Conservation (phyloP, 2,113 vertebrate genomes). For the Gambusia affinis region DNA sequence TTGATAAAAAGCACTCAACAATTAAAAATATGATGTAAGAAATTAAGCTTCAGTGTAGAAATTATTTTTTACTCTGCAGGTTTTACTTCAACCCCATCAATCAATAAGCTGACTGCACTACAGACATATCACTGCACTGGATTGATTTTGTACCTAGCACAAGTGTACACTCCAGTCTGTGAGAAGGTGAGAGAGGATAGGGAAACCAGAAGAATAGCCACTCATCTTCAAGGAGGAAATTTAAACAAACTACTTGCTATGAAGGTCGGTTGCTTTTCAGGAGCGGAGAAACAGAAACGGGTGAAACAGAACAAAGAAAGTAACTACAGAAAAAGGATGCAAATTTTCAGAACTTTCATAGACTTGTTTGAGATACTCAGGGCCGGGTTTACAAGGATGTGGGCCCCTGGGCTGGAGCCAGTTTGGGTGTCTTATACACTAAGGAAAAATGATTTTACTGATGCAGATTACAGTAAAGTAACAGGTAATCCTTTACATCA, state of each 20-base stretch:
- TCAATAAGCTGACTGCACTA: neutral
- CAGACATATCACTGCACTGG: neutral
- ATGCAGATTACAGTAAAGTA: too few relatives aligned
- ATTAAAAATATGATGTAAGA: too few relatives aligned
- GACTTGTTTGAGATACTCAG: neutral
- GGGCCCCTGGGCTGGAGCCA: too few relatives aligned
- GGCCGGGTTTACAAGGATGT: too few relatives aligned
- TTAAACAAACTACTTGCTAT: neutral
- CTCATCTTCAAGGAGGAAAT: neutral
- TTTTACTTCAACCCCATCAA: neutral
- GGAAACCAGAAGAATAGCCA: neutral
- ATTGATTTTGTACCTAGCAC: neutral
- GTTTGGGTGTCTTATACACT: too few relatives aligned
- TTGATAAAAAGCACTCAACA: too few relatives aligned
- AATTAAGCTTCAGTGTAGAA: too few relatives aligned
- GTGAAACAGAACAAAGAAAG: neutral
- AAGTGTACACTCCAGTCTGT: too few relatives aligned
- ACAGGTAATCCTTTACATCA: too few relatives aligned
- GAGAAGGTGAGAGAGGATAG: neutral
- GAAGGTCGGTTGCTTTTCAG: neutral
- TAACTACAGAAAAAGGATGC: neutral
- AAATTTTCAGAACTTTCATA: neutral
- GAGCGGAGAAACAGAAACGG: neutral
- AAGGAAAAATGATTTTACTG: too few relatives aligned
- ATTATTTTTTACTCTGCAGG: too few relatives aligned